Conservation (phyloP, 2,113 vertebrate genomes). For the Mesembrinibis cayennensis region DNA sequence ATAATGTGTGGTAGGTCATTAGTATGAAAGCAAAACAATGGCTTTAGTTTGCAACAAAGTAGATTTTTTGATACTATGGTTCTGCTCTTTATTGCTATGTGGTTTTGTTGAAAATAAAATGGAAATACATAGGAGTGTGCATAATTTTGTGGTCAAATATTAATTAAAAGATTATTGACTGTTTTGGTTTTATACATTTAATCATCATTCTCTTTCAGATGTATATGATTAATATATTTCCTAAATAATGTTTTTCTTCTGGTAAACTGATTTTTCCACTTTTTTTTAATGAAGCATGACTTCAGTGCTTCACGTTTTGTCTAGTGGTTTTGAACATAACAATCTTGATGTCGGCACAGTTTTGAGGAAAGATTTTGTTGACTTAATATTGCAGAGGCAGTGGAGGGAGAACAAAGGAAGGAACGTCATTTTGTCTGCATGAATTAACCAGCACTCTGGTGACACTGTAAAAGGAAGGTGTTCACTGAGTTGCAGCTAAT, state of each 20-base stretch:
- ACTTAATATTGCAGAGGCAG: constrained; percentile 13
- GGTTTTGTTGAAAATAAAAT: neutral
- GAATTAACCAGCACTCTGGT: neutral
- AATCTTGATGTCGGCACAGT: neutral
- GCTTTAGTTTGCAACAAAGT: neutral
- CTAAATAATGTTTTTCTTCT: constrained; percentile 13
- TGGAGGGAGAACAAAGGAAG: neutral
- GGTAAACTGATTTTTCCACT: constrained; percentile 17
- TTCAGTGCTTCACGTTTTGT: neutral
- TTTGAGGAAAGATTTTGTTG: constrained; percentile 31
- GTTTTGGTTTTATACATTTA: neutral
- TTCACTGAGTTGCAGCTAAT: neutral
- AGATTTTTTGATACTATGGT: neutral
- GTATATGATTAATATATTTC: neutral
- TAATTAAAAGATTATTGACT: constrained; percentile 5
- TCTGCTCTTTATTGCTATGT: neutral
- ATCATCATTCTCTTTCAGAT: neutral
- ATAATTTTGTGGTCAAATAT: neutral
- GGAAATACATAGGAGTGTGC: neutral
- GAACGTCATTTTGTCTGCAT: neutral
- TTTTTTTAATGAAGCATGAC: constrained; percentile 27
- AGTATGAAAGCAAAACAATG: neutral
- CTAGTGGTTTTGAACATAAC: constrained; percentile 16
- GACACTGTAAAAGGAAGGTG: neutral
- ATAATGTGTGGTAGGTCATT: neutral